Percentiles rank a stretch among this genome's conserved stretches.
These are phyloP conservation scores for Tortrix viridana DNA, from an alignment of 2,888 invertebrate genomes.

Conservation along the genomic window DNA sequence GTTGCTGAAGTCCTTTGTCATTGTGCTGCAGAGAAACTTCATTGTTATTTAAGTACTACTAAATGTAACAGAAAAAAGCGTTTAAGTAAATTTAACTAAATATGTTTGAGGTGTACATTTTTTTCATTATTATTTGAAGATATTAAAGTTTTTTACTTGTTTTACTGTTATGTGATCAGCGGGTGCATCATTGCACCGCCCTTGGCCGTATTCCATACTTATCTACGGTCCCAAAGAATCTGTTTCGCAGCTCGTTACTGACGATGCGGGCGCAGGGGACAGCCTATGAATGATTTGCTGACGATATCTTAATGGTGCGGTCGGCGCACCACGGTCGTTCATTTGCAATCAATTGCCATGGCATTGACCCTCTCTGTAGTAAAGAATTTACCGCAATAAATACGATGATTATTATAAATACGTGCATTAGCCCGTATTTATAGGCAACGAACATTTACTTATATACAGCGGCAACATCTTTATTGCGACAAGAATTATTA, in stretches of 20 bases:
- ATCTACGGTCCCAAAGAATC: slow-evolving; percentile 47
- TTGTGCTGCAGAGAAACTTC: too few relatives aligned
- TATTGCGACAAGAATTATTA: slow-evolving; percentile 15
- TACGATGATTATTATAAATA: too few relatives aligned
- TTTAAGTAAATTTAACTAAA: too few relatives aligned
- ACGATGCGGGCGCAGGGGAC: slow-evolving; percentile 52
- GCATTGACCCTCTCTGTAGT: too few relatives aligned
- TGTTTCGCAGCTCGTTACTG: slow-evolving; percentile 21
- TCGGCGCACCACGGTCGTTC: background rate
- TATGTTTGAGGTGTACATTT: too few relatives aligned
- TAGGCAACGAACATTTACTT: slow-evolving; percentile 1
- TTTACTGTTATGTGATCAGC: background rate
- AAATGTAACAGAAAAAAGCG: too few relatives aligned
- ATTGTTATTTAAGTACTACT: too few relatives aligned
- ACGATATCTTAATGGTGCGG: background rate
- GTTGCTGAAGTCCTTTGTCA: too few relatives aligned
- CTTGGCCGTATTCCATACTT: slow-evolving; percentile 64
- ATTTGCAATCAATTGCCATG: background rate
- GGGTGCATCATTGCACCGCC: slow-evolving; percentile 50
- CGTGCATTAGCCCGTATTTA: background rate
- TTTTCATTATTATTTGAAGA: too few relatives aligned
- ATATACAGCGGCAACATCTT: slow-evolving; percentile 4
- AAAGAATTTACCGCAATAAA: too few relatives aligned
- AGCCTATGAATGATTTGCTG: slow-evolving; percentile 11
- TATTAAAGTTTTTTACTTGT: background rate